Evolutionary conservation across 2,797 vertebrate genomes (phyloP).

Genomic region (Myotis myotis): DNA sequence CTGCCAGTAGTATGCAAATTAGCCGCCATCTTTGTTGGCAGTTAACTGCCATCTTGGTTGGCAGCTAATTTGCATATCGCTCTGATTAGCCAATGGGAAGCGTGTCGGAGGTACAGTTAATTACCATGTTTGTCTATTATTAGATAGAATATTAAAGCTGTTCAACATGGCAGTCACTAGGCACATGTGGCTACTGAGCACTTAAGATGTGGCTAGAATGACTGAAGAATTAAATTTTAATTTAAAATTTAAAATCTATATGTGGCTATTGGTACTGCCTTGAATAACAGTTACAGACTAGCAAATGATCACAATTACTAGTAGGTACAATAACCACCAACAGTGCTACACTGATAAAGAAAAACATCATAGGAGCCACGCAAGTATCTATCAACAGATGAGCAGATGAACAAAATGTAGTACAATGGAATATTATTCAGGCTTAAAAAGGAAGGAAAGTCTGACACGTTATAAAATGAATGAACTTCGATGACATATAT

Average conservation of each 20-base stretch:
- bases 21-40: no score
- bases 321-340: background rate
- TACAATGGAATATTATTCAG: background rate
- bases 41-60: no score
- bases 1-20: no score
- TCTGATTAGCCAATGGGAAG: no score
- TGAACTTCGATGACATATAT: background rate
- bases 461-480: background rate
- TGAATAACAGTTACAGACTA: background rate
- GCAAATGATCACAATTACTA: background rate
- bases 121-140: no score
- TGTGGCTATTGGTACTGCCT: background rate
- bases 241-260: slow-evolving; percentile 25
- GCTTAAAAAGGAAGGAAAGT: slow-evolving; percentile 1
- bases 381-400: background rate
- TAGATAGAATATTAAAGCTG: background rate
- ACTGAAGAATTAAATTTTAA: slow-evolving; percentile 23
- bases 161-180: background rate
- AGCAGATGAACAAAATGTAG: background rate
- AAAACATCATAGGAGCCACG: background rate
- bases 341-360: background rate
- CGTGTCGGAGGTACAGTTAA: no score
- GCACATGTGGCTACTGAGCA: background rate
- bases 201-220: background rate
- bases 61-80: no score